Percentiles rank a stretch among this genome's conserved stretches.
Evolutionary conservation across 2,888 invertebrate species (phyloP).

Genomic region (Alsophila aescularia): DNA sequence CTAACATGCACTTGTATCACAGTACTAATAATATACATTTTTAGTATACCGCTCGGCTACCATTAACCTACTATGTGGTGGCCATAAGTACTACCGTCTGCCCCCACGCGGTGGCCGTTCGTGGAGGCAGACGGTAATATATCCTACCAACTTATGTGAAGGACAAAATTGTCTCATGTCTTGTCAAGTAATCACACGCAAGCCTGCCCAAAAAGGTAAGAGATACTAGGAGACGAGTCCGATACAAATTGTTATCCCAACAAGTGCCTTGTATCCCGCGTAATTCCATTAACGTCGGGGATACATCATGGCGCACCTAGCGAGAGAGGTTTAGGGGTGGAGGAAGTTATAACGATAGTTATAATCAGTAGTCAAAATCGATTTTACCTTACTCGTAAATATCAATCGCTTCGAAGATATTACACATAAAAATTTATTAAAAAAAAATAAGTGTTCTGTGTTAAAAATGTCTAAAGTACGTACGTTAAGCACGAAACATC

Average conservation of each 20-base stretch:
- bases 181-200: slow-evolving; percentile 18
- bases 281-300: slow-evolving; percentile 73
- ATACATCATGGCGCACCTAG: slow-evolving; percentile 64
- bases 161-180: slow-evolving; percentile 11
- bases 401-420: too few species aligned
- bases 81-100: too few species aligned
- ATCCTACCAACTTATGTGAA: background rate
- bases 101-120: too few species aligned
- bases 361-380: background rate
- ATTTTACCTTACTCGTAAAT: background rate
- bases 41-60: too few species aligned
- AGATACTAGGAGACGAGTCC: slow-evolving; percentile 33
- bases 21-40: too few species aligned
- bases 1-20: too few species aligned
- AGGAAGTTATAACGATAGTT: background rate
- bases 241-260: slow-evolving; percentile 58
- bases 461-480: too few species aligned
- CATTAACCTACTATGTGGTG: too few species aligned
- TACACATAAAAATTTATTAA: too few species aligned
- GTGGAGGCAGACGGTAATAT: too few species aligned
- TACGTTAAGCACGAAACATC: too few species aligned
- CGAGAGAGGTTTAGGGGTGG: slow-evolving; percentile 1
- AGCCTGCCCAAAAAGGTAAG: slow-evolving; percentile 19
- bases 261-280: slow-evolving; percentile 63
- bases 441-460: too few species aligned